Conservation (phyloP, 2,113 vertebrate species). For the Actenoides lindsayi region DNA sequence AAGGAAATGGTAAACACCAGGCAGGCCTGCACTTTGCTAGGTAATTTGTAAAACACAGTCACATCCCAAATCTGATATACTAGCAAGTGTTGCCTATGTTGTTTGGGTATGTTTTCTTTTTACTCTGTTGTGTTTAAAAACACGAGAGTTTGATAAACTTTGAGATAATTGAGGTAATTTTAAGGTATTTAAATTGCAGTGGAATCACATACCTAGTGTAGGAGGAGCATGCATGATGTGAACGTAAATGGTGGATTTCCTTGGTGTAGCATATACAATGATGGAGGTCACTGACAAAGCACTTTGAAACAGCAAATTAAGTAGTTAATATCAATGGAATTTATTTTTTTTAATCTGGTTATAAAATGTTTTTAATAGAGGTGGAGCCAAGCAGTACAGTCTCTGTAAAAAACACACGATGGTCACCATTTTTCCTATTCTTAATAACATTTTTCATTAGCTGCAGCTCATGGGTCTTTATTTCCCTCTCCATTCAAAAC, state of each 20-base stretch:
- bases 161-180: not conserved
- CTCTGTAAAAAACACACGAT: not conserved
- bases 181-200: not conserved
- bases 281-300: not conserved
- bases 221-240: not conserved
- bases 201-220: not conserved
- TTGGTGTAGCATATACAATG: not conserved
- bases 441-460: not conserved
- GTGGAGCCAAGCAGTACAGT: not conserved
- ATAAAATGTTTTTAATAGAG: not conserved
- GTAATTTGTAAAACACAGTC: constrained; percentile 73
- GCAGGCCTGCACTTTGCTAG: constrained; percentile 90
- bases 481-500: not conserved
- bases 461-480: not conserved
- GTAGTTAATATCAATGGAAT: not conserved
- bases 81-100: not conserved
- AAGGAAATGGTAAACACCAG: constrained; percentile 91
- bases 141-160: not conserved
- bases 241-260: not conserved
- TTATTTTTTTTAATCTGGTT: not conserved
- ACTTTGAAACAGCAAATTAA: not conserved
- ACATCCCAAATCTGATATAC: not conserved
- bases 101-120: not conserved
- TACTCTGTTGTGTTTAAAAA: not conserved
- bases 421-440: not conserved